Percentiles rank a stretch among this genome's conserved stretches.
Conservation (phyloP, 2,888 invertebrate species). For the Chymomyza fuscimana region DNA sequence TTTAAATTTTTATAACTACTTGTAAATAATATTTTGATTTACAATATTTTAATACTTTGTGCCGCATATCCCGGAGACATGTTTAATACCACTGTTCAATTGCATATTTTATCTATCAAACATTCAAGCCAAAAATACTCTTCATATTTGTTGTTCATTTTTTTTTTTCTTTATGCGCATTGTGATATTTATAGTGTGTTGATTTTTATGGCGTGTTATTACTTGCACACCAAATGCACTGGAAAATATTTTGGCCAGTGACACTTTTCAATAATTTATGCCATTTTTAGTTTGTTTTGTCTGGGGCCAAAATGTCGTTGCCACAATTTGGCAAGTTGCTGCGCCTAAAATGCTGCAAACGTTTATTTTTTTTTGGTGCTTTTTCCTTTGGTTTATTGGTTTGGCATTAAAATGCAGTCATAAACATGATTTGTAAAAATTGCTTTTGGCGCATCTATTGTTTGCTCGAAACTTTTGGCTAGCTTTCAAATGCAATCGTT, state of each 20-base stretch:
- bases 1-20: too few species aligned
- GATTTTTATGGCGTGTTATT: conserved; percentile 57
- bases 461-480: conserved; percentile 59
- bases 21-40: too few species aligned
- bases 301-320: conserved; percentile 35
- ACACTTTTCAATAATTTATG: conserved; percentile 61
- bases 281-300: conserved; percentile 53
- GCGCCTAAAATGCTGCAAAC: conserved; percentile 64
- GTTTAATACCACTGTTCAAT: conserved; percentile 21
- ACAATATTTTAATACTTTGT: too few species aligned
- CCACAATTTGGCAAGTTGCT: conserved; percentile 31
- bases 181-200: conserved; percentile 27
- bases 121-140: not conserved
- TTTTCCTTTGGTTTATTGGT: conserved; percentile 50
- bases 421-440: conserved; percentile 54
- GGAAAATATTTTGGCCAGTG: conserved; percentile 41
- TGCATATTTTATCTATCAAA: conserved; percentile 41
- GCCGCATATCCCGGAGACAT: not conserved
- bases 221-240: conserved; percentile 54
- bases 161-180: not conserved
- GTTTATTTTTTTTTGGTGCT: not conserved
- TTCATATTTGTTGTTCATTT: conserved; percentile 5
- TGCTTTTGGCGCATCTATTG: conserved; percentile 52
- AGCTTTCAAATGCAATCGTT: conserved; percentile 35
- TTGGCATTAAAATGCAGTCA: conserved; percentile 46